phyloP scores from a whole-genome alignment of 1,140 invertebrate species.

The Patella vulgata region DNA sequence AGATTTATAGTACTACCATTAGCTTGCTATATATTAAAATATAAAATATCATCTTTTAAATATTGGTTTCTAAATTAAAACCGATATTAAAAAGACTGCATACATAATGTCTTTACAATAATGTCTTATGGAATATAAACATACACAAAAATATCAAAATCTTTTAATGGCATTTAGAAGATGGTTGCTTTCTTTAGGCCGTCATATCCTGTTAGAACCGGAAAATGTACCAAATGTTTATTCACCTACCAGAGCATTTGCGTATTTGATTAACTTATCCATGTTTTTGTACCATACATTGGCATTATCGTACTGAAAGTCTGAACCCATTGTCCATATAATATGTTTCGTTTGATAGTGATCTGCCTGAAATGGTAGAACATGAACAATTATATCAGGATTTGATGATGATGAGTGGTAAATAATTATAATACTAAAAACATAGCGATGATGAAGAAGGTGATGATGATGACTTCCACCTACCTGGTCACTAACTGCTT shows the following conservation, averaged over 20 bases:
- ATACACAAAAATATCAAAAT: background rate
- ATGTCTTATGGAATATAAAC: too few relatives aligned
- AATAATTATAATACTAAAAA: too few relatives aligned
- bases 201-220: too few relatives aligned
- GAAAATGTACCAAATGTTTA: too few relatives aligned
- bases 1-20: slow-evolving; percentile 76
- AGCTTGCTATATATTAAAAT: slow-evolving; percentile 61
- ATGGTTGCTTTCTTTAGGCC: too few relatives aligned
- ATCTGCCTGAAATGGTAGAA: slow-evolving; percentile 49
- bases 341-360: slow-evolving; percentile 74
- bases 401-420: too few relatives aligned
- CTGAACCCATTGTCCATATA: slow-evolving; percentile 91
- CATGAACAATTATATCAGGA: too few relatives aligned
- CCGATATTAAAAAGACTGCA: too few relatives aligned
- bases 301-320: slow-evolving; percentile 91
- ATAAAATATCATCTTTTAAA: background rate
- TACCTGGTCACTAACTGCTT: slow-evolving; percentile 63
- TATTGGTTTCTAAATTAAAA: too few relatives aligned
- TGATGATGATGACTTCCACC: too few relatives aligned
- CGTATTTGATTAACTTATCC: slow-evolving; percentile 85
- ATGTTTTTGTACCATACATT: slow-evolving; percentile 86
- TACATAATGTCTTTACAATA: too few relatives aligned
- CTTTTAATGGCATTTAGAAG: background rate
- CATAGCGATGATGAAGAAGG: too few relatives aligned
- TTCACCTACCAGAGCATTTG: slow-evolving; percentile 71